Conservation (phyloP, 2,888 invertebrate genomes). For the Acrocyrtus sp. region DNA sequence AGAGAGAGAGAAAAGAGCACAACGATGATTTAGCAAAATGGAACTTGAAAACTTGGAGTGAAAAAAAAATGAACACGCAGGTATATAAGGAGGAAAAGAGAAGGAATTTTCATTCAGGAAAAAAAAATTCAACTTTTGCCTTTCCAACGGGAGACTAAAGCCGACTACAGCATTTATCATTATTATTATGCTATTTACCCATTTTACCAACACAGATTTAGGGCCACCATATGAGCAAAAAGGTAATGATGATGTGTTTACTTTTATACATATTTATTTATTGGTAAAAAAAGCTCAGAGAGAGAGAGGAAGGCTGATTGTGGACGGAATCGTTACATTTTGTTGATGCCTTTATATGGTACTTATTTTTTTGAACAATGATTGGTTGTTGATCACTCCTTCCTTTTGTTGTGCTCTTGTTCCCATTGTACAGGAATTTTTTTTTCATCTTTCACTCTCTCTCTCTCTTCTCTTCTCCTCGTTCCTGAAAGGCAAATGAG, state of each 20-base stretch:
- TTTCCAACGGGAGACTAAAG: too few species aligned
- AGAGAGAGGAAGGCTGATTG: too few species aligned
- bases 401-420: conserved; percentile 13
- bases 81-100: conserved; percentile 5
- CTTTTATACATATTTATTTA: too few species aligned
- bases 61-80: too few species aligned
- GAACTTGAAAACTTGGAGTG: too few species aligned
- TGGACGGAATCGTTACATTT: conserved; percentile 10
- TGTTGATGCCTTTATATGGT: conserved; percentile 21
- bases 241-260: too few species aligned
- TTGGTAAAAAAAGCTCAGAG: too few species aligned
- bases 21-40: conserved; percentile 34
- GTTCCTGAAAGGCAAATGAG: conserved; percentile 23
- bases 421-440: background rate
- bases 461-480: background rate
- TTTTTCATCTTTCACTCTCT: background rate
- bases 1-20: conserved; percentile 8
- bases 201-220: conserved; percentile 35
- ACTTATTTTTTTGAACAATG: conserved; percentile 29
- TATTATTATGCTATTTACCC: too few species aligned
- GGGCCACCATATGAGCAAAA: conserved; percentile 37
- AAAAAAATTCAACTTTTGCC: too few species aligned
- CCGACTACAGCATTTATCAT: too few species aligned
- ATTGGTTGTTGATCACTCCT: conserved; percentile 24
- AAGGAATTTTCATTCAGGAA: conserved; percentile 32